A percentile compares a stretch with the other conserved stretches of the same genome.
Conservation (phyloP, 1,140 invertebrate species). For the Drosophila oshimai region DNA sequence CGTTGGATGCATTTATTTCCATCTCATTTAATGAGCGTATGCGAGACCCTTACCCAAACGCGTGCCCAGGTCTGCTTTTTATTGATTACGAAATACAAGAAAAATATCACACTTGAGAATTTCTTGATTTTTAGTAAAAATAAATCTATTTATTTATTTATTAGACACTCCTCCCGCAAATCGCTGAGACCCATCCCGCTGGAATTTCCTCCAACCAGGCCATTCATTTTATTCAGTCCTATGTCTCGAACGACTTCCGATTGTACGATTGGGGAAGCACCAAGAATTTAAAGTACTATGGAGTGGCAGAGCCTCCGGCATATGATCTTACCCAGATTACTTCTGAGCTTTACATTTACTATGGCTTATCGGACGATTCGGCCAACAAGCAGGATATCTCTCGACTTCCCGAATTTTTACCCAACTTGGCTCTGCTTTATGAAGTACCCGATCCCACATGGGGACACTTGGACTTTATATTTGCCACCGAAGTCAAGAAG, state of each 20-base stretch:
- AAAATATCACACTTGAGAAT: too few relatives aligned
- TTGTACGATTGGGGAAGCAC: conserved; percentile 83
- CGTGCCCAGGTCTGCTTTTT: too few relatives aligned
- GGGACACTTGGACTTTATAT: conserved; percentile 85
- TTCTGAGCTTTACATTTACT: conserved; percentile 85
- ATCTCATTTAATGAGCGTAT: too few relatives aligned
- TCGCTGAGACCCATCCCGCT: conserved; percentile 76
- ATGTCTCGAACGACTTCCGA: conserved; percentile 64
- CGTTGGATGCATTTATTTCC: too few relatives aligned
- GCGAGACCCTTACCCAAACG: too few relatives aligned
- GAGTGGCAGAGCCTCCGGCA: conserved; percentile 82
- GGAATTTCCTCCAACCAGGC: conserved; percentile 84
- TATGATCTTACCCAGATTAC: conserved; percentile 85
- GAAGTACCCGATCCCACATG: conserved; percentile 82
- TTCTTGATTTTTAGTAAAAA: too few relatives aligned
- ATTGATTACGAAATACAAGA: too few relatives aligned
- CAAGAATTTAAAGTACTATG: conserved; percentile 83
- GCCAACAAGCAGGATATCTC: conserved; percentile 83
- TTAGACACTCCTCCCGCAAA: conserved; percentile 58
- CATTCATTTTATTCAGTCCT: conserved; percentile 83
- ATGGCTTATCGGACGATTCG: conserved; percentile 85
- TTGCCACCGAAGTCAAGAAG: conserved; percentile 82
- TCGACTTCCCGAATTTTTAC: conserved; percentile 78
- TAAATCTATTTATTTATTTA: too few relatives aligned
- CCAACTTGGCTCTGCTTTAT: conserved; percentile 79